A percentile compares a stretch with the other conserved stretches of the same genome.
Evolutionary conservation across 2,888 invertebrate species (phyloP).

Genomic region (Serripes groenlandicus): DNA sequence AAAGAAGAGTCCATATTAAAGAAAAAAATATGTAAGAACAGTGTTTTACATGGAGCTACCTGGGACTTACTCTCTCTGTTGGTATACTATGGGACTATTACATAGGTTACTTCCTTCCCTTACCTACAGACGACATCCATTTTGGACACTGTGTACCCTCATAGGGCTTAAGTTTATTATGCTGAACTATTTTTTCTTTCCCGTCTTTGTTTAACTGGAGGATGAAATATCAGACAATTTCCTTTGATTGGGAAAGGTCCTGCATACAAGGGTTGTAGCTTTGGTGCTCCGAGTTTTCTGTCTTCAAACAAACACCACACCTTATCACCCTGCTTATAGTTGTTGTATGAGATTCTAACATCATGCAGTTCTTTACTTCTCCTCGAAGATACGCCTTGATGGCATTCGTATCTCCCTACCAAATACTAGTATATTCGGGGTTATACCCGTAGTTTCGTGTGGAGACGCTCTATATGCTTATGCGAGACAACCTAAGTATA

Average conservation of each 20-base stretch:
- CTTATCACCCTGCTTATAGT: constrained; percentile 41
- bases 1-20: too few relatives aligned
- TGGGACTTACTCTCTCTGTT: too few relatives aligned
- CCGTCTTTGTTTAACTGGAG: constrained; percentile 26
- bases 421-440: constrained; percentile 52
- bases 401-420: constrained; percentile 52
- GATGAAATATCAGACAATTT: constrained; percentile 27
- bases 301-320: constrained; percentile 53
- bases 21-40: too few relatives aligned
- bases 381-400: constrained; percentile 14
- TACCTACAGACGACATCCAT: too few relatives aligned
- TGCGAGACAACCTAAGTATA: constrained; percentile 47
- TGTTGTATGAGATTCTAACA: constrained; percentile 16
- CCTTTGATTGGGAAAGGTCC: constrained; percentile 46
- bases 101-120: too few relatives aligned
- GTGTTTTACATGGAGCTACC: too few relatives aligned
- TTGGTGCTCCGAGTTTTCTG: constrained; percentile 36
- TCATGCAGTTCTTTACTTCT: constrained; percentile 50
- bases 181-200: constrained; percentile 32
- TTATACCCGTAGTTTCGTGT: constrained; percentile 51
- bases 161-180: constrained; percentile 54
- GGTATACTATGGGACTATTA: too few relatives aligned
- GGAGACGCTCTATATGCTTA: constrained; percentile 55
- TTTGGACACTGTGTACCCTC: too few relatives aligned
- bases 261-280: constrained; percentile 43